phyloP scores from a whole-genome alignment of 2,888 invertebrate species.

The Heteropelma amictum region DNA sequence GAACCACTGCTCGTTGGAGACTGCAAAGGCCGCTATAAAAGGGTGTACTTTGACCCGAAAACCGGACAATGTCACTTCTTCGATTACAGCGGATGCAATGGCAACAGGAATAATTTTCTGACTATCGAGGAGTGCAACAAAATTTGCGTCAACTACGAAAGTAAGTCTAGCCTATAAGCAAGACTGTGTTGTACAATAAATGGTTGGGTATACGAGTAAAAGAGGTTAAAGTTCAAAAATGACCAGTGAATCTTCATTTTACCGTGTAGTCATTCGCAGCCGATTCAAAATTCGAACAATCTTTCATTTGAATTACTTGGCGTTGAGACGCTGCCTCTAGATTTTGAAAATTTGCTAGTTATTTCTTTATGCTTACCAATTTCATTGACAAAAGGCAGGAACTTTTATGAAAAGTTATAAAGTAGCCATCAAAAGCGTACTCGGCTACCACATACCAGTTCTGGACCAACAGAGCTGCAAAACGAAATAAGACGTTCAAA shows the following conservation, averaged over 20 bases:
- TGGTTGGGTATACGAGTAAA: no score
- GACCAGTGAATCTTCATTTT: no score
- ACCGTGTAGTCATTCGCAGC: no score
- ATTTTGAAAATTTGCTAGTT: slow-evolving; percentile 1
- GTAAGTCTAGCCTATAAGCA: slow-evolving; percentile 75
- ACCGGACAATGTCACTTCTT: slow-evolving; percentile 89
- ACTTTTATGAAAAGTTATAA: slow-evolving; percentile 70
- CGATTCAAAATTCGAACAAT: no score
- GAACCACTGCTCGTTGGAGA: slow-evolving; percentile 68
- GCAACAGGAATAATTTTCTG: slow-evolving; percentile 92
- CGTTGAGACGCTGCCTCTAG: no score
- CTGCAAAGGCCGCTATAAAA: slow-evolving; percentile 64
- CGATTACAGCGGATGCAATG: slow-evolving; percentile 92
- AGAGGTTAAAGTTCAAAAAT: no score
- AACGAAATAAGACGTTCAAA: slow-evolving; percentile 70
- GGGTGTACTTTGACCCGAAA: slow-evolving; percentile 84
- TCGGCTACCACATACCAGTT: slow-evolving; percentile 74
- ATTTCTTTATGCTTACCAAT: slow-evolving; percentile 63
- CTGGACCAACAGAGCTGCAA: slow-evolving; percentile 70
- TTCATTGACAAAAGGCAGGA: slow-evolving; percentile 32
- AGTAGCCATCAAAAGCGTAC: slow-evolving; percentile 74
- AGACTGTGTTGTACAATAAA: no score
- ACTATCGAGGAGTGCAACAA: slow-evolving; percentile 85
- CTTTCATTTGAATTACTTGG: no score
- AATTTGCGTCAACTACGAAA: slow-evolving; percentile 81